phyloP scores from a whole-genome alignment of 2,888 invertebrate genomes.

The Acrobasis repandana region DNA sequence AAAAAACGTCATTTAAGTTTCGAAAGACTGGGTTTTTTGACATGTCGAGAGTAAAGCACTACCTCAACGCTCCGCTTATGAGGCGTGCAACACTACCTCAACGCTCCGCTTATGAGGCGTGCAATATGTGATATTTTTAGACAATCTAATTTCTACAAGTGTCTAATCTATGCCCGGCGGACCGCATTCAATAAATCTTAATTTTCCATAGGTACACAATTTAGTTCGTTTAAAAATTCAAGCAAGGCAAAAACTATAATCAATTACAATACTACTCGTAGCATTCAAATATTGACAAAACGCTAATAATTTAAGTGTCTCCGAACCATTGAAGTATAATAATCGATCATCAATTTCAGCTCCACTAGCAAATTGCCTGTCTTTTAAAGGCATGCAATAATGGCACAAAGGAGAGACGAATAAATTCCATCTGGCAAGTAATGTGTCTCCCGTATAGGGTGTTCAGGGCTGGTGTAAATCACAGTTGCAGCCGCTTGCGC shows the following conservation, averaged over 20 bases:
- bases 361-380: conserved; percentile 26
- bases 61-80: no score
- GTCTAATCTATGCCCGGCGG: no score
- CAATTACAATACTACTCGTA: background rate
- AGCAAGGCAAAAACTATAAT: background rate
- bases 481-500: conserved; percentile 49
- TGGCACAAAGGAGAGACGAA: conserved; percentile 57
- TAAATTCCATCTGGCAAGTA: conserved; percentile 64
- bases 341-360: conserved; percentile 7
- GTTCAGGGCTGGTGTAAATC: conserved; percentile 62
- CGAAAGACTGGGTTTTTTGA: no score
- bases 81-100: no score
- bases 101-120: no score
- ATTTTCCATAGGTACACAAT: no score
- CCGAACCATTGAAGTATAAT: background rate
- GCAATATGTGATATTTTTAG: no score
- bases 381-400: conserved; percentile 40
- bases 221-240: background rate
- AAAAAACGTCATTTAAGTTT: no score
- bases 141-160: no score
- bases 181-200: no score
- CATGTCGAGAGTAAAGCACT: no score
- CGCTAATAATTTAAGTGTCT: background rate
- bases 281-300: background rate
- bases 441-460: conserved; percentile 56